Evolutionary conservation across 2,113 vertebrate genomes (phyloP).

Genomic region (Lycocorax pyrrhopterus): DNA sequence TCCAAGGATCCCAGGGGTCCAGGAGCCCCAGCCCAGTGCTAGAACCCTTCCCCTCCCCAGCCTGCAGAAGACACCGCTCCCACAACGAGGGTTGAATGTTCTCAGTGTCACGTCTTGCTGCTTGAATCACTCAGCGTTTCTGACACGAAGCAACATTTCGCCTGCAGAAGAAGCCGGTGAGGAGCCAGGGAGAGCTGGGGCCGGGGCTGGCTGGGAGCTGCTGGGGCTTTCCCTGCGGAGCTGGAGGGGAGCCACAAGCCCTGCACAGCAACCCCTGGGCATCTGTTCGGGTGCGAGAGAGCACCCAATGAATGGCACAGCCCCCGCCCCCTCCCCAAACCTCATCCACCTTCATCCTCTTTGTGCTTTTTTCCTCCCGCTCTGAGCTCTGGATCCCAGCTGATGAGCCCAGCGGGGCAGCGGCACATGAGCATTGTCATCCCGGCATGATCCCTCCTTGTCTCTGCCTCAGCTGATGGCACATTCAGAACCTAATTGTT

Average conservation of each 20-base stretch:
- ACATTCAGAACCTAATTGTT: constrained; percentile 78
- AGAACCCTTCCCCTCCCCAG: neutral
- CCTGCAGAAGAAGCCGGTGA: neutral
- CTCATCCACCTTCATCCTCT: neutral
- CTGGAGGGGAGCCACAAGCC: neutral
- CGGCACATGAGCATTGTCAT: constrained; percentile 32
- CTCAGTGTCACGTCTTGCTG: neutral
- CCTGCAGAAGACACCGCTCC: neutral
- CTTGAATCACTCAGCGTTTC: neutral
- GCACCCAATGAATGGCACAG: neutral
- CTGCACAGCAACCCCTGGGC: neutral
- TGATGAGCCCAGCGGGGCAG: constrained; percentile 48
- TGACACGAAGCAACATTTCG: neutral
- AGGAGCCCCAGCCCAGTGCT: neutral
- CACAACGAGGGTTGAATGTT: neutral
- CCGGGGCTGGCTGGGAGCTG: neutral
- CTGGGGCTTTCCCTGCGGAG: neutral
- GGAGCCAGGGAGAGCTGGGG: neutral
- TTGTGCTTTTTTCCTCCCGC: neutral
- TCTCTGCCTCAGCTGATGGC: constrained; percentile 70
- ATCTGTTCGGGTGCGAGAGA: neutral
- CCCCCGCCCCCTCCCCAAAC: neutral
- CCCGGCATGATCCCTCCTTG: constrained; percentile 53
- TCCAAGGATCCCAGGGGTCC: neutral
- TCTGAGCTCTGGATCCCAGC: neutral